These are phyloP conservation scores for Andricus grossulariae DNA, from an alignment of 1,140 invertebrate genomes.

Conservation along the genomic window DNA sequence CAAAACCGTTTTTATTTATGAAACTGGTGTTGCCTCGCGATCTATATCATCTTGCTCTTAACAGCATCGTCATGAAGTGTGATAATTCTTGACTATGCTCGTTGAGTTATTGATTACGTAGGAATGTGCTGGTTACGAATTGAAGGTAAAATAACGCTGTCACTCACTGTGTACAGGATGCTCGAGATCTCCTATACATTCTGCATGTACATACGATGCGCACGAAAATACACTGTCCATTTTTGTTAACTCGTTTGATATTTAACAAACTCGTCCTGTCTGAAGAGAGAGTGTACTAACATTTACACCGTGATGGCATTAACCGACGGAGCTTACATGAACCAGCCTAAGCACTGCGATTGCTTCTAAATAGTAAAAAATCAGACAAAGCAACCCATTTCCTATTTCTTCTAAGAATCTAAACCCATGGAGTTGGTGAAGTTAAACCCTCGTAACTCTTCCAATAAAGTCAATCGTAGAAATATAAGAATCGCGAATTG, in stretches of 20 bases:
- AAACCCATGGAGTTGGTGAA: background rate
- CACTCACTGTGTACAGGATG: slow-evolving; percentile 1
- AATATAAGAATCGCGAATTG: no score
- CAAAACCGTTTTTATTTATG: no score
- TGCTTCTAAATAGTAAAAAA: slow-evolving; percentile 18
- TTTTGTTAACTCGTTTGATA: slow-evolving; percentile 13
- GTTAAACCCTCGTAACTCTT: background rate
- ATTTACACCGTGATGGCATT: slow-evolving; percentile 6
- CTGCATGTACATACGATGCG: background rate
- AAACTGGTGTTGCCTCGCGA: background rate
- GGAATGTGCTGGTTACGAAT: slow-evolving; percentile 24
- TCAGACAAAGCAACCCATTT: background rate
- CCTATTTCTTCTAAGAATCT: background rate
- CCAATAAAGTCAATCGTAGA: no score
- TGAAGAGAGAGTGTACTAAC: background rate
- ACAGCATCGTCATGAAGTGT: slow-evolving; percentile 1
- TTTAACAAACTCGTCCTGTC: slow-evolving; percentile 4
- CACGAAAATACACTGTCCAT: background rate
- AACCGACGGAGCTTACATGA: slow-evolving; percentile 1
- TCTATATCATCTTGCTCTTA: background rate
- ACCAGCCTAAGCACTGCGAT: slow-evolving; percentile 4
- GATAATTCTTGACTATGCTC: background rate
- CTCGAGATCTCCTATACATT: background rate
- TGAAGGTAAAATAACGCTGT: slow-evolving; percentile 4
- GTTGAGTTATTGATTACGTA: background rate